phyloP scores from a whole-genome alignment of 2,113 vertebrate species.

The Agapornis roseicollis region DNA sequence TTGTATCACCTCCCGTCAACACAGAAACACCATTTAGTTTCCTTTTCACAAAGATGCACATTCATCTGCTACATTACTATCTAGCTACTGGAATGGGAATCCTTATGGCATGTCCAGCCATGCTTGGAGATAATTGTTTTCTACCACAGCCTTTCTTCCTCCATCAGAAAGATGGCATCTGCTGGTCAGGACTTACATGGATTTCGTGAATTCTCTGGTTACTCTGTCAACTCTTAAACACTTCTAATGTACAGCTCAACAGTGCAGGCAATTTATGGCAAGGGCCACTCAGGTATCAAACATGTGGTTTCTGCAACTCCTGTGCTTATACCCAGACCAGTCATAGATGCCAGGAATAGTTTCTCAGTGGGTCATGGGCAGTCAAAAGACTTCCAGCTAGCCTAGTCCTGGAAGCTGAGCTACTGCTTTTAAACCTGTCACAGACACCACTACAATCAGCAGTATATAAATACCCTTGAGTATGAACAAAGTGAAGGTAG shows the following conservation, averaged over 20 bases:
- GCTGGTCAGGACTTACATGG: neutral
- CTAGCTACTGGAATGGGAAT: neutral
- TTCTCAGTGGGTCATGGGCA: neutral
- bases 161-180: neutral
- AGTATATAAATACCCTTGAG: neutral
- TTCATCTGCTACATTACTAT: neutral
- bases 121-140: neutral
- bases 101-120: neutral
- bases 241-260: neutral
- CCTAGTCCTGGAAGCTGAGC: neutral
- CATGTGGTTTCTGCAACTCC: neutral
- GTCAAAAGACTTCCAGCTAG: neutral
- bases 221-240: neutral
- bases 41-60: neutral
- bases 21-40: neutral
- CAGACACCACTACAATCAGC: neutral
- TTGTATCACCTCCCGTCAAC: neutral
- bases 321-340: rapidly evolving
- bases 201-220: neutral
- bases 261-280: neutral
- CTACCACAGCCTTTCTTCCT: neutral
- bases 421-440: neutral
- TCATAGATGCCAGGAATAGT: neutral
- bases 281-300: neutral
- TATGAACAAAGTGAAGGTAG: neutral